Conservation (phyloP, 2,888 invertebrate genomes). For the Drosophila dives region DNA sequence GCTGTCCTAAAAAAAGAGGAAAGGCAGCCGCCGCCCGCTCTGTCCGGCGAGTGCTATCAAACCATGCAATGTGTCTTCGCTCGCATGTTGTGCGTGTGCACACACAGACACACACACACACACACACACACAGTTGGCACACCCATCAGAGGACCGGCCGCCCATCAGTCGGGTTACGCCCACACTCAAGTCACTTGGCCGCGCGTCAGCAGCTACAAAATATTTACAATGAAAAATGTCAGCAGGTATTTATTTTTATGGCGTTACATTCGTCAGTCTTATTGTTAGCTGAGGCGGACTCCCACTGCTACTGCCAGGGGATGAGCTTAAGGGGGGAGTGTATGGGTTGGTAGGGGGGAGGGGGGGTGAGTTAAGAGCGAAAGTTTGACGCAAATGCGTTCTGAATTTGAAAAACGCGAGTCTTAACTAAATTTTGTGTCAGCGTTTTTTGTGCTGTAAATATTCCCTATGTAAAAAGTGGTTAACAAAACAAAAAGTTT, state of each 20-base stretch:
- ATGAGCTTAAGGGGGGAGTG: background rate
- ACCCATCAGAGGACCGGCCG: constrained; percentile 34
- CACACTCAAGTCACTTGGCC: constrained; percentile 58
- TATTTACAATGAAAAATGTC: constrained; percentile 81
- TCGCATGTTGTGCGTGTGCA: constrained; percentile 54
- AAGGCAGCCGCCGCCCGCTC: background rate
- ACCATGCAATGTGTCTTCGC: constrained; percentile 13
- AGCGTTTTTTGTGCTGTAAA: background rate
- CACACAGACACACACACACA: constrained; percentile 41
- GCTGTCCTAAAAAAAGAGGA: background rate
- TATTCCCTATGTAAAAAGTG: background rate
- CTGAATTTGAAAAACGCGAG: background rate
- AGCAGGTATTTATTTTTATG: constrained; percentile 81
- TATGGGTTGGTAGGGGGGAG: background rate
- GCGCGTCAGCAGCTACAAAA: constrained; percentile 78
- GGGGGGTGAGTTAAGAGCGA: constrained; percentile 11
- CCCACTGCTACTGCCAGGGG: background rate
- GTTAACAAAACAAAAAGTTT: background rate
- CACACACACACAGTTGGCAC: constrained; percentile 51
- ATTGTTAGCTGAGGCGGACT: constrained; percentile 65
- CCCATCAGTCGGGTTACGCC: constrained; percentile 28
- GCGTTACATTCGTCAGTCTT: constrained; percentile 78
- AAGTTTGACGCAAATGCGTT: constrained; percentile 11
- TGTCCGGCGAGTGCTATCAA: background rate
- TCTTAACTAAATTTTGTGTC: no score